These are phyloP conservation scores for Trichogramma dendrolimi DNA, from an alignment of 2,888 invertebrate genomes.

Conservation along the genomic window DNA sequence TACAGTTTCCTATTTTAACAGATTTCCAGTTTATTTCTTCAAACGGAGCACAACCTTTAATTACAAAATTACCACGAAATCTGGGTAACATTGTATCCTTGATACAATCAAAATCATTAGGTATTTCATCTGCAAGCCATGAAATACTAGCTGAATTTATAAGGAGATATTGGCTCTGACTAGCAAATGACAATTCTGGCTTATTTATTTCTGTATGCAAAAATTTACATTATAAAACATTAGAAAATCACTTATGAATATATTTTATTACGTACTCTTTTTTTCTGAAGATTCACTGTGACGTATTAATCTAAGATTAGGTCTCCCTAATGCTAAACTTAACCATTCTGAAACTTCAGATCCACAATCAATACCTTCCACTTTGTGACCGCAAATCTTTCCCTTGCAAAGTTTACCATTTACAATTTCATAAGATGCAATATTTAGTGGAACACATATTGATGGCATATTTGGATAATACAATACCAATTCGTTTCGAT, in stretches of 20 bases:
- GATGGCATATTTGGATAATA: constrained; percentile 59
- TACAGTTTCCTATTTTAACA: constrained; percentile 63
- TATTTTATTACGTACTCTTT: constrained; percentile 14
- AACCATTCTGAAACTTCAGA: constrained; percentile 78
- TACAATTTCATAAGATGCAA: constrained; percentile 36
- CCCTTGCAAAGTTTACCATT: constrained; percentile 63
- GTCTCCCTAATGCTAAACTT: constrained; percentile 64
- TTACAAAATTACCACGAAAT: constrained; percentile 87
- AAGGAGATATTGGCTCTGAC: constrained; percentile 82
- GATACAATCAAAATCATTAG: constrained; percentile 50
- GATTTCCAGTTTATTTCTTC: constrained; percentile 71
- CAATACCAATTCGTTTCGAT: constrained; percentile 56
- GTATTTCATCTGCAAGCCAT: constrained; percentile 64
- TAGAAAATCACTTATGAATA: constrained; percentile 2
- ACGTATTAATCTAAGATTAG: constrained; percentile 67
- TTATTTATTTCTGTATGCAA: constrained; percentile 33
- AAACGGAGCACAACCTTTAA: constrained; percentile 69
- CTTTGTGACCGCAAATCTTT: constrained; percentile 79
- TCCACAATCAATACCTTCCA: constrained; percentile 81
- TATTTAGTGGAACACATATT: constrained; percentile 57
- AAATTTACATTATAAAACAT: constrained; percentile 3
- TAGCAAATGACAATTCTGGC: constrained; percentile 63
- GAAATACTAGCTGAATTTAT: constrained; percentile 74
- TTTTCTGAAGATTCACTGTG: constrained; percentile 51
- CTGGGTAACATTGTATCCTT: constrained; percentile 65